These are phyloP conservation scores for Clarias gariepinus DNA, from an alignment of 2,113 vertebrate genomes.

Conservation along the genomic window DNA sequence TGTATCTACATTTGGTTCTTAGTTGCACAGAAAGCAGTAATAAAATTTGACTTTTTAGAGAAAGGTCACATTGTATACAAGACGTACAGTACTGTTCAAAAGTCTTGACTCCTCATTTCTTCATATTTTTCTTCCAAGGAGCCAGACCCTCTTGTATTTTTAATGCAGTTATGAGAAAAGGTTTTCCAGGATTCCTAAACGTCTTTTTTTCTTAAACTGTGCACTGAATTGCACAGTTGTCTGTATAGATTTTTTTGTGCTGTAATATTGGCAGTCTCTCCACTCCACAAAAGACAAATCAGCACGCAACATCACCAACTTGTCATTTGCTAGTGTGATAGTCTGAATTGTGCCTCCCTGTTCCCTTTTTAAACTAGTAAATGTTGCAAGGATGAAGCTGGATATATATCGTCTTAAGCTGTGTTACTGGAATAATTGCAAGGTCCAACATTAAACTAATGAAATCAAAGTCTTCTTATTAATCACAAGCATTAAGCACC, in stretches of 20 bases:
- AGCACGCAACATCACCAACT: background rate
- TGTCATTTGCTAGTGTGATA: background rate
- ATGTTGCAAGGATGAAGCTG: background rate
- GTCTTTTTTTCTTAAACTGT: too few relatives aligned
- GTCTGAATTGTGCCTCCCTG: background rate
- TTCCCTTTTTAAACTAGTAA: background rate
- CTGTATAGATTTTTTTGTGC: background rate
- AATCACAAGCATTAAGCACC: conserved; percentile 5
- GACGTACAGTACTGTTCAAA: background rate
- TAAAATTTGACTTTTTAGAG: background rate
- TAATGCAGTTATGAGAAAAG: too few relatives aligned
- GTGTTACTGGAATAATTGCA: background rate
- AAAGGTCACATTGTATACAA: background rate
- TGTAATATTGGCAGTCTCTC: background rate
- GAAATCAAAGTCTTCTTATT: background rate
- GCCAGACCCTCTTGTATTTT: too few relatives aligned
- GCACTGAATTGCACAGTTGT: background rate
- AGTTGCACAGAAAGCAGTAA: background rate
- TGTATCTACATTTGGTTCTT: background rate
- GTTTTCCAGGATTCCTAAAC: too few relatives aligned
- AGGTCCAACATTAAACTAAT: background rate
- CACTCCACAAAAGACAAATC: background rate
- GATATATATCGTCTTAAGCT: background rate
- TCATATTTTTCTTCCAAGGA: too few relatives aligned
- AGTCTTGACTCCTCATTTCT: too few relatives aligned